Percentiles rank a stretch among this genome's conserved stretches.
phyloP scores from a whole-genome alignment of 2,888 invertebrate species.

The Carcina quercana region DNA sequence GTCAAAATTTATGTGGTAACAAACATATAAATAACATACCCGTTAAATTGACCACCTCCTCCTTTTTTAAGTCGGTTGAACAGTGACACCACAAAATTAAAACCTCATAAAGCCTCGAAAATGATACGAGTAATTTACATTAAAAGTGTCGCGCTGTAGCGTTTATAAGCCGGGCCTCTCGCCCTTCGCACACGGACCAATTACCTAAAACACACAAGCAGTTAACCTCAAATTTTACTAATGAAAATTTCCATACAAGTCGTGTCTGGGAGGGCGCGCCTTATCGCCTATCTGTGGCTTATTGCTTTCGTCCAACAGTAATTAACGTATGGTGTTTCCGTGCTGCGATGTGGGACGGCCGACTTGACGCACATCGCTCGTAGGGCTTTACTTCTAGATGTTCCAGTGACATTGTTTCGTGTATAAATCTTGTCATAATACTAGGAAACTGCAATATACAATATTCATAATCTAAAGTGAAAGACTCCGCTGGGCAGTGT shows the following conservation, averaged over 20 bases:
- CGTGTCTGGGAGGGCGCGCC: conserved; percentile 47
- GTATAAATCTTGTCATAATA: too few species aligned
- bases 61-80: too few species aligned
- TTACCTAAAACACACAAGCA: conserved; percentile 66
- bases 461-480: too few species aligned
- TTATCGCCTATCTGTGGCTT: conserved; percentile 64
- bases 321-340: conserved; percentile 39
- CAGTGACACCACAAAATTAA: conserved; percentile 5
- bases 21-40: too few species aligned
- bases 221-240: conserved; percentile 66
- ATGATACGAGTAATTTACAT: conserved; percentile 46
- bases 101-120: conserved; percentile 21
- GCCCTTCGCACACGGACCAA: conserved; percentile 54
- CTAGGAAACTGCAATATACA: too few species aligned
- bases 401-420: too few species aligned
- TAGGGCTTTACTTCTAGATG: too few species aligned
- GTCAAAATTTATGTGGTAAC: too few species aligned
- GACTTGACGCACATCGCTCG: conserved; percentile 6
- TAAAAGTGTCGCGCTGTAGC: conserved; percentile 45
- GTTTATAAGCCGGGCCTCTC: conserved; percentile 40
- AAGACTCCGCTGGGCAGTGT: too few species aligned
- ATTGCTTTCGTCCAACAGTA: conserved; percentile 37
- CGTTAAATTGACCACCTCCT: too few species aligned
- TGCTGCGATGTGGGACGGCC: conserved; percentile 9
- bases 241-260: conserved; percentile 61